Conservation (phyloP, 2,113 vertebrate genomes). For the Scopus umbretta region DNA sequence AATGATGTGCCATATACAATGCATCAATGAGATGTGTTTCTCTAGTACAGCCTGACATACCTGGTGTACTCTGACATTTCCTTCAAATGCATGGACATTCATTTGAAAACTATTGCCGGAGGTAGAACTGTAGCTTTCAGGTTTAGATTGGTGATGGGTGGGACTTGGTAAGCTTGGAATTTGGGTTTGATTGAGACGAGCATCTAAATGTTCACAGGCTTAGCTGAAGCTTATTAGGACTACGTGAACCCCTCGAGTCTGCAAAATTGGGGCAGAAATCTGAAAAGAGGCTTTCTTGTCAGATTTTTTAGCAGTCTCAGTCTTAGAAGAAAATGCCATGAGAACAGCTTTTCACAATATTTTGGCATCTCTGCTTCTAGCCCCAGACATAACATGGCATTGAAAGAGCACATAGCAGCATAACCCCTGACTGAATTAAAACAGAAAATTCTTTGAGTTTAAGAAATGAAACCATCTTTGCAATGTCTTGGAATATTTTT, state of each 20-base stretch:
- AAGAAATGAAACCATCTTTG: not conserved
- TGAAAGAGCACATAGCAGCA: not conserved
- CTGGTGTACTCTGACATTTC: slow-evolving; percentile 9
- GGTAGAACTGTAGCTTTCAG: not conserved
- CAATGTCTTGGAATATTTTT: too few relatives aligned
- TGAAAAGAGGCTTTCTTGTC: not conserved
- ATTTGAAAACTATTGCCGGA: not conserved
- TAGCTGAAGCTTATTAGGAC: not conserved
- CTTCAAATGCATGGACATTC: not conserved
- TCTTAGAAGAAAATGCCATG: slow-evolving; percentile 20
- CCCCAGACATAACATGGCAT: not conserved
- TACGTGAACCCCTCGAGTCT: not conserved
- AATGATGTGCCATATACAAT: not conserved
- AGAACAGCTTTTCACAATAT: slow-evolving; percentile 28
- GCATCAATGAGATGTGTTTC: not conserved
- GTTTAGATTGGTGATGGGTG: not conserved
- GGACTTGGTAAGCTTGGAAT: not conserved
- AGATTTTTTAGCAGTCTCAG: not conserved
- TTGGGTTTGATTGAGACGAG: not conserved
- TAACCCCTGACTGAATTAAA: not conserved
- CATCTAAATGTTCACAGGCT: not conserved
- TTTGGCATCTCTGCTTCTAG: slow-evolving; percentile 25
- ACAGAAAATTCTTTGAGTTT: not conserved
- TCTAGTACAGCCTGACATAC: not conserved
- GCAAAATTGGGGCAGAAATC: slow-evolving; percentile 1